These are phyloP conservation scores for Drosophila oshimai DNA, from an alignment of 1,140 invertebrate species.

Conservation along the genomic window DNA sequence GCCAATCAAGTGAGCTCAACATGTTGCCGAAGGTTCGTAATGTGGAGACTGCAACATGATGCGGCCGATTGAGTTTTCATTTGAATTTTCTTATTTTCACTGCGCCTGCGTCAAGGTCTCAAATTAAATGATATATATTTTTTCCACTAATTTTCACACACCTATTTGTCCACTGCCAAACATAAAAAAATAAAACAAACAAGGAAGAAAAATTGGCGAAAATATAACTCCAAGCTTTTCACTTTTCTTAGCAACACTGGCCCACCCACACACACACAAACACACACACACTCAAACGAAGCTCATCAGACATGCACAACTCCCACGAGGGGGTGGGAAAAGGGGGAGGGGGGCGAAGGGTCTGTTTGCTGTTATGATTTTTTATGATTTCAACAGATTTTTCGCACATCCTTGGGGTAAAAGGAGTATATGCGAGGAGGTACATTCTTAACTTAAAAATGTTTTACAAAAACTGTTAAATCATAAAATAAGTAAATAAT, in stretches of 20 bases:
- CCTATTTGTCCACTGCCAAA: too few relatives aligned
- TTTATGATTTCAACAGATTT: slow-evolving; percentile 69
- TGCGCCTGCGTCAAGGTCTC: slow-evolving; percentile 3
- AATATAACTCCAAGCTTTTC: slow-evolving; percentile 39
- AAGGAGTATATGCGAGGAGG: neutral
- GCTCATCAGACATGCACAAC: slow-evolving; percentile 75
- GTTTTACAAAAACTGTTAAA: neutral
- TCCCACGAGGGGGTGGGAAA: slow-evolving; percentile 15
- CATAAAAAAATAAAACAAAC: neutral
- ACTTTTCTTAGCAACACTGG: slow-evolving; percentile 40
- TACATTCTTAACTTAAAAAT: neutral
- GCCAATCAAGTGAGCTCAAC: slow-evolving; percentile 15
- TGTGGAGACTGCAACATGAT: slow-evolving; percentile 1
- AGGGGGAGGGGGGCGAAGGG: neutral
- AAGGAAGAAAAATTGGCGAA: slow-evolving; percentile 25
- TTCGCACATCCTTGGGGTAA: neutral
- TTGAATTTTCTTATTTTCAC: neutral
- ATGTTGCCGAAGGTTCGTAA: slow-evolving; percentile 30
- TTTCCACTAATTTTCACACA: neutral
- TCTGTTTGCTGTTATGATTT: slow-evolving; percentile 71
- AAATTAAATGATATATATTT: neutral
- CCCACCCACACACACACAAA: too few relatives aligned
- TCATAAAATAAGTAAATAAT: too few relatives aligned
- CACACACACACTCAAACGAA: slow-evolving; percentile 6
- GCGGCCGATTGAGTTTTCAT: too few relatives aligned